Evolutionary conservation across 2,797 vertebrate genomes (phyloP), one percentile per base, ranked within the genome.

Genomic region (Artibeus lituratus): DNA sequence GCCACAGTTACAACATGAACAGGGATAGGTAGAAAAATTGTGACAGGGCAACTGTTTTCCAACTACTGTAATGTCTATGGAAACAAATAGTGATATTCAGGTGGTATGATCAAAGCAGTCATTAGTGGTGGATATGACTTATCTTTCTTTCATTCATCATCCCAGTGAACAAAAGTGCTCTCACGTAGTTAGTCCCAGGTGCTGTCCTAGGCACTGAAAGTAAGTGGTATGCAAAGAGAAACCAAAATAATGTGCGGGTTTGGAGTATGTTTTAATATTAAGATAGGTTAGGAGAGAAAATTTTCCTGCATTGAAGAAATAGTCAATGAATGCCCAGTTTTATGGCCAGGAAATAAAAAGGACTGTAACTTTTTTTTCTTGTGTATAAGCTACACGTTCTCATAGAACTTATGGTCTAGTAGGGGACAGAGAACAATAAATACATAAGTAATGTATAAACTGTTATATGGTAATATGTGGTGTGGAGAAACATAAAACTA

Each of bases 1-100:
- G 97, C 49, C 49, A 92, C 96, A 97, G 96, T 97, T 97, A 97
- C 97, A 44, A 95, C 26, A 78, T 91, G 87, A 96, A 85, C 39
- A 85, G 26, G 87, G 95, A 97, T 39, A 96, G 95, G 97, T 39
- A 96, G 95, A 97, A 97, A 89, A 91, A 93, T 92, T 29, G 3
- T 97, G 88, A 86, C 72, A 65, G 12, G 15, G 67, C 70, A 95
- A 29, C 86, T 69, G 84, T 94, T 94, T 94, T 98, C 72, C 37
- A 93, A 73, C 87, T 84, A 92, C 87, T 93, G 51, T 94, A 89
- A 81, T 83, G 1, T 53, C 44, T 90, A 9, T 81, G 87, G 96
- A 97, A 97, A 97, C 96, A 94, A 96, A 93, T 90, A 97, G 76
- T 96, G 39, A 86, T 87, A 97, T 69, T 95, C 53, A 81, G 2